Evolutionary conservation across 2,888 invertebrate genomes (phyloP), one percentile per base, ranked within the genome.

Genomic region (Seira musarum): DNA sequence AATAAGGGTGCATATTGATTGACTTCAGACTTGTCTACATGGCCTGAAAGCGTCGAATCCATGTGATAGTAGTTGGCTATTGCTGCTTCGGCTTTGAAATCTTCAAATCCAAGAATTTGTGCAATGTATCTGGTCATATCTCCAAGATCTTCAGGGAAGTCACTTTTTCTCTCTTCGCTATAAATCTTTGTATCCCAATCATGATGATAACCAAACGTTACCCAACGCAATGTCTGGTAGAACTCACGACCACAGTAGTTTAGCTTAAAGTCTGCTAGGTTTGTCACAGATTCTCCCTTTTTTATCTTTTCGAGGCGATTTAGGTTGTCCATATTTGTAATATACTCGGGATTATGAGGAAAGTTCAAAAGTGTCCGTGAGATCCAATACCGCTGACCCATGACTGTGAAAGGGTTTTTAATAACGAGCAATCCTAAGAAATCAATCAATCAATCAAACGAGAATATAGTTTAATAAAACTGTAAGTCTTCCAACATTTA

Each of bases 121-220:
- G 94, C 92, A 73, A 98, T 90, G 75, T 92, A 90, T 87, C 91
- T 89, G 66, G 93, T 92, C 78, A 97, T 88, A 25, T 90, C 89
- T 1, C 90, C 90, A 73, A 98, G 89, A 87, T 97, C 96, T 15
- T 87, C 83, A 0, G 97, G 97, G 89, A 98, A 95, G 10, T 89
- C 87, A 66, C 92, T 90, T 88, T 90, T 92, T 81, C 91, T 91
- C 3, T 91, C 88, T 89, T 96, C 95, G 76, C 90, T 91, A 88
- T 96, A 96, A 13, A 93, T 88, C 91, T 99, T 99, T 72, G 96
- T 95, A 87, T 97, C 93, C 99, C 99, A 99, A 89, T 99, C 93
- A 89, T 99, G 98, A 89, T 99, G 99, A 88, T 98, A 98, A 15
- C 99, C 99, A 46, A 99, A 89, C 0, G 99, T 99, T 0, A 94